These are phyloP conservation scores for Trinectes maculatus DNA, from an alignment of 2,113 vertebrate species.

Conservation along the genomic window DNA sequence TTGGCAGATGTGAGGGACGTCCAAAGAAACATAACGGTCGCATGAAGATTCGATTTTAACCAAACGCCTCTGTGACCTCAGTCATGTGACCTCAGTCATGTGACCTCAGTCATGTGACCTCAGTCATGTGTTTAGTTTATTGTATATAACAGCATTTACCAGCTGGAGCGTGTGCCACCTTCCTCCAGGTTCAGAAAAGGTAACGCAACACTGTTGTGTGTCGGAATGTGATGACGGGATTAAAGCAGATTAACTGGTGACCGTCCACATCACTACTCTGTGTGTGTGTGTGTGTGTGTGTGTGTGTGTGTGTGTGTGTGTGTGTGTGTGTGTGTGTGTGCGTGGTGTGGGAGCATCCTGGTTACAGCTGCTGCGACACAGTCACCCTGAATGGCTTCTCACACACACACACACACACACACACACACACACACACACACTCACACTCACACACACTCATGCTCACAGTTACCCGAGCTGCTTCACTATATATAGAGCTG, in stretches of 20 bases:
- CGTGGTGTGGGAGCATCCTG: conserved; percentile 26
- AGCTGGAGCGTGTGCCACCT: neutral
- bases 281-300: conserved; percentile 17
- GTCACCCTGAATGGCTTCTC: conserved; percentile 34
- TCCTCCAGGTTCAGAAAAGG: conserved; percentile 1
- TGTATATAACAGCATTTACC: neutral
- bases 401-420: conserved; percentile 4
- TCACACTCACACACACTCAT: conserved; percentile 1
- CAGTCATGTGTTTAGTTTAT: neutral
- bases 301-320: conserved; percentile 25
- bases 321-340: conserved; percentile 10
- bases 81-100: too few species aligned
- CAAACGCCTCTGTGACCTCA: too few species aligned
- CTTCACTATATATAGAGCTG: conserved; percentile 66
- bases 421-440: neutral
- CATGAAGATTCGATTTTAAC: too few species aligned
- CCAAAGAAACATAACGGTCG: too few species aligned
- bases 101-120: too few species aligned
- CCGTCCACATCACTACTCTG: conserved; percentile 8
- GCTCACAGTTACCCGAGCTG: conserved; percentile 49
- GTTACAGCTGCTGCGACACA: conserved; percentile 35
- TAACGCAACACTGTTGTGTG: conserved; percentile 15
- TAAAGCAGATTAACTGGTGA: conserved; percentile 28
- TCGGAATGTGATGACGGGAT: neutral
- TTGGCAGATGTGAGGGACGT: neutral